phyloP scores from a whole-genome alignment of 1,140 invertebrate genomes.

The Drosophila biarmipes region DNA sequence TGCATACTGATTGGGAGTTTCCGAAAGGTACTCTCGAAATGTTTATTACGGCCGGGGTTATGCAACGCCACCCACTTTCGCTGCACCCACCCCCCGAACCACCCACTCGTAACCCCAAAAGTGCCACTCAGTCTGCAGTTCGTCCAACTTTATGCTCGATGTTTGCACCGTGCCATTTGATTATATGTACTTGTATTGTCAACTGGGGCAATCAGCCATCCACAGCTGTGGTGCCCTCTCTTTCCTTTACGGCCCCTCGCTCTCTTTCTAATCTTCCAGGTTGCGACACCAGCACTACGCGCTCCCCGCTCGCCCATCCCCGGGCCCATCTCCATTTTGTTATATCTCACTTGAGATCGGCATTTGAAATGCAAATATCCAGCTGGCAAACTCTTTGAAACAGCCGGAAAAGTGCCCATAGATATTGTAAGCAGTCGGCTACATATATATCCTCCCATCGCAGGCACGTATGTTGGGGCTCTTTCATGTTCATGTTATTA shows the following conservation, averaged over 20 bases:
- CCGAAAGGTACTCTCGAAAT: slow-evolving; percentile 15
- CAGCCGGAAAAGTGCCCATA: slow-evolving; percentile 25
- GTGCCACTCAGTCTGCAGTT: slow-evolving; percentile 34
- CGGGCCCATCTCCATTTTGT: slow-evolving; percentile 50
- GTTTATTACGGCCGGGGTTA: slow-evolving; percentile 46
- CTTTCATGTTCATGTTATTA: slow-evolving; percentile 40
- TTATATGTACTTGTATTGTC: slow-evolving; percentile 35
- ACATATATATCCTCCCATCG: slow-evolving; percentile 1
- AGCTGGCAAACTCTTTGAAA: slow-evolving; percentile 53
- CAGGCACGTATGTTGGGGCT: background rate
- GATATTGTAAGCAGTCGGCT: slow-evolving; percentile 42
- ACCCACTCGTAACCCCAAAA: background rate
- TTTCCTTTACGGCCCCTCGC: background rate
- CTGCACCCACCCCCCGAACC: background rate
- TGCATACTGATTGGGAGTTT: slow-evolving; percentile 69
- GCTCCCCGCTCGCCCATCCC: slow-evolving; percentile 14
- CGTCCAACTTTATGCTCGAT: slow-evolving; percentile 31
- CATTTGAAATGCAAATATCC: slow-evolving; percentile 73
- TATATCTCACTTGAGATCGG: slow-evolving; percentile 58
- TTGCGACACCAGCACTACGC: slow-evolving; percentile 42
- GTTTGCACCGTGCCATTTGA: slow-evolving; percentile 20
- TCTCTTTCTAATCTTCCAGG: slow-evolving; percentile 13
- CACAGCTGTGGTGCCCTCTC: background rate
- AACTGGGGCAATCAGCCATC: slow-evolving; percentile 45
- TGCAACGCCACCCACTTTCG: slow-evolving; percentile 39